Base-by-base conservation (phyloP, 2,113 vertebrate species). In the Abramis brama region DNA sequence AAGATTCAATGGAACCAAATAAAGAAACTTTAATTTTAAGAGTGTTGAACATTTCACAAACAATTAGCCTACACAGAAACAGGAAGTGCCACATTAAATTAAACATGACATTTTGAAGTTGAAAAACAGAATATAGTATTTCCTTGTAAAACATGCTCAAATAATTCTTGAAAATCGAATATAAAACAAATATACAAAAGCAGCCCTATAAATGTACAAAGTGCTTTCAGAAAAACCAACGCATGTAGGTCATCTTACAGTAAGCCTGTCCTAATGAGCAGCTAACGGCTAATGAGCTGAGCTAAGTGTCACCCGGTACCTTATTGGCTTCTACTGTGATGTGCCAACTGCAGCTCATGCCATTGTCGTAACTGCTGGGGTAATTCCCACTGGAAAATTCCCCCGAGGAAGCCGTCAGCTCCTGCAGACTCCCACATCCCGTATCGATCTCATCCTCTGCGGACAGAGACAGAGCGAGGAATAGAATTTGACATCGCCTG, bases 301-400 rank as follows among this genome's bases (percentile, higher is more conserved):
- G 43, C 7, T 82, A 57, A 39, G 19, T 55, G 79, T 71, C 64
- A n/a, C 3, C 74, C 21, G 9, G 91, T 90, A 96, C 94, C 94
- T 94, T 96, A 85, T 89, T 90, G 1, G 93, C 90, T 66, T 93
- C 92, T 89, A 96, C 94, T 0, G 88, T 93, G 89, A 96, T 96
- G 10, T 89, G 78, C 95, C 95, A 96, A 71, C 86, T 79, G 87
- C 95, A 96, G 88, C 91, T 93, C 87, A 88, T 87, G 60, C 92
- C 90, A 1, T 93, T 94, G 86, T 93, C 87, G 6, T 95, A 96
- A 74, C 90, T 93, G 70, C 52, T 91, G 68, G 95, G 94, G 86
- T 94, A 95, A 90, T 94, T 94, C 83, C 71, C 55, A 84, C 94
- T 95, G 91, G 88, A 89, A 91, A 96, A 93, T 81, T 91, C 91